Conservation (phyloP, 2,113 vertebrate species). For the Ammodytes dubius region DNA sequence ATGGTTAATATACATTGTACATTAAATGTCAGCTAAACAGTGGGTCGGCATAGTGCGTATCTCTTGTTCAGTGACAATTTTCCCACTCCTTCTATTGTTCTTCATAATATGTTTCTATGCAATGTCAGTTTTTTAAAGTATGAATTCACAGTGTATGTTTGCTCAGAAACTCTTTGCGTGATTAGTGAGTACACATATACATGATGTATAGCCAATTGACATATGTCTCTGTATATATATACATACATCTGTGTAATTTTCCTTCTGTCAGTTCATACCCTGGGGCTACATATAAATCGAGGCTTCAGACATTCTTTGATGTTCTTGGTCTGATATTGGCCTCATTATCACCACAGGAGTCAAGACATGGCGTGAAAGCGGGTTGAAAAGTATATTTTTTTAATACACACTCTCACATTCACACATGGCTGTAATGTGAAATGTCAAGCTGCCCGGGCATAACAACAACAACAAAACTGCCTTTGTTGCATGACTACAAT, state of each 20-base stretch:
- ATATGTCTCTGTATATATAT: not conserved
- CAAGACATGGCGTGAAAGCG: not conserved
- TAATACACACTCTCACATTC: not conserved
- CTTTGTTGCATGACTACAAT: not conserved
- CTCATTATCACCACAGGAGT: conserved; percentile 17
- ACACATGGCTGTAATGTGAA: not conserved
- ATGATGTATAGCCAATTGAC: not conserved
- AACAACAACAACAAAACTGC: too few relatives aligned
- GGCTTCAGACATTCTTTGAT: conserved; percentile 28
- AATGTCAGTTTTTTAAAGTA: not conserved
- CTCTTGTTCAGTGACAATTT: not conserved
- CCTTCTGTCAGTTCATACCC: not conserved
- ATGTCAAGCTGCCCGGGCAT: not conserved
- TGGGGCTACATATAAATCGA: not conserved
- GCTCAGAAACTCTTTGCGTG: not conserved
- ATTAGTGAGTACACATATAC: not conserved
- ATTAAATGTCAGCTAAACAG: conserved; percentile 8
- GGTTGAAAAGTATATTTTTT: not conserved
- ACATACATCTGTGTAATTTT: not conserved
- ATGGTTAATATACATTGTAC: not conserved
- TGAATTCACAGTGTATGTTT: not conserved
- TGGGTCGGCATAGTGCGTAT: not conserved
- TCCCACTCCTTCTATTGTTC: not conserved
- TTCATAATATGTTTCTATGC: not conserved
- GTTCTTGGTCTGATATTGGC: conserved; percentile 3